Percentiles rank a stretch among this genome's conserved stretches.
Conservation (phyloP, 2,888 invertebrate genomes). For the Hydraecia micacea region DNA sequence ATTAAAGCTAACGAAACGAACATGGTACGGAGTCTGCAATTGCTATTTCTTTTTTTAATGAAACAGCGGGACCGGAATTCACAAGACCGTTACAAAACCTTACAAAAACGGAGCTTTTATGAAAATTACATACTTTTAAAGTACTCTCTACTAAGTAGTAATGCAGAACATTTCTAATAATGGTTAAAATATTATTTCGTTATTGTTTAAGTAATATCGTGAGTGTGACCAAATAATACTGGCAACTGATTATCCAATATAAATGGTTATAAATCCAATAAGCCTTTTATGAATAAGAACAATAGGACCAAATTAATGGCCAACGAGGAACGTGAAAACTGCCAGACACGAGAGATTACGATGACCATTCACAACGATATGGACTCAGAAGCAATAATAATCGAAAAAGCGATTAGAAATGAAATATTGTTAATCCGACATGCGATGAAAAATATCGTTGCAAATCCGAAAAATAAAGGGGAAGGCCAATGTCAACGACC, state of each 20-base stretch:
- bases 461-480: conserved; percentile 84
- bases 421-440: conserved; percentile 85
- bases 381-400: conserved; percentile 68
- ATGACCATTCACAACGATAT: conserved; percentile 60
- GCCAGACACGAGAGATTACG: conserved; percentile 73
- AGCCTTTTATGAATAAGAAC: conserved; percentile 44
- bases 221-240: not conserved
- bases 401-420: conserved; percentile 79
- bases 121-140: conserved; percentile 23
- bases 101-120: conserved; percentile 36
- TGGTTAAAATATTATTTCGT: not conserved
- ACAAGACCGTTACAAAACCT: conserved; percentile 60
- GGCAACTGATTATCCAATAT: conserved; percentile 5
- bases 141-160: conserved; percentile 4
- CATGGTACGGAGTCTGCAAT: conserved; percentile 55
- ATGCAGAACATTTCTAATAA: conserved; percentile 7
- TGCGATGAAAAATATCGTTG: conserved; percentile 83
- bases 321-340: conserved; percentile 68
- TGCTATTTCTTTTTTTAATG: conserved; percentile 57
- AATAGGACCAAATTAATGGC: conserved; percentile 55
- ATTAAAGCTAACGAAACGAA: conserved; percentile 59
- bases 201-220: not conserved
- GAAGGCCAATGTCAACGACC: conserved; percentile 89
- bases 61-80: conserved; percentile 48
- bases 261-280: conserved; percentile 12